Percentiles rank a stretch among this genome's conserved stretches.
These are phyloP conservation scores for Aurelia coerulea DNA, from an alignment of 30 jellyfish, hydroid and myxozoan genomes.

Conservation along the genomic window DNA sequence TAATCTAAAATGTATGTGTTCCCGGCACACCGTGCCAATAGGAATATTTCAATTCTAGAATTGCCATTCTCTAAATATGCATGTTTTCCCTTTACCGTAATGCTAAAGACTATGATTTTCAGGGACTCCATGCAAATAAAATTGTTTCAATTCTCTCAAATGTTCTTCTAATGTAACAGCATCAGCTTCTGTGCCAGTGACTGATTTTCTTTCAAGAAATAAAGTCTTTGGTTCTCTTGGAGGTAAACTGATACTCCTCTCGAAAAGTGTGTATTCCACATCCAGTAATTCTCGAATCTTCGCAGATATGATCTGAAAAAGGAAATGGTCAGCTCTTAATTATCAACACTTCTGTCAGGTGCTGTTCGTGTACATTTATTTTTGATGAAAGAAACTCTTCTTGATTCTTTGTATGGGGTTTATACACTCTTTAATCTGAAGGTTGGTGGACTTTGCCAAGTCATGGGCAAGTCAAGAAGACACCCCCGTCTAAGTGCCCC, in stretches of 20 bases:
- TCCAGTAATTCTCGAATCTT: slow-evolving; percentile 78
- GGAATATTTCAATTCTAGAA: no score
- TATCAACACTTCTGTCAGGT: not conserved
- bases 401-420: no score
- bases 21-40: no score
- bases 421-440: no score
- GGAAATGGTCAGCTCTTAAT: not conserved
- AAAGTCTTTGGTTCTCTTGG: slow-evolving; percentile 81
- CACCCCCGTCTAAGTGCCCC: no score
- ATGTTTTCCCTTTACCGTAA: not conserved
- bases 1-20: no score
- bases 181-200: slow-evolving; percentile 64
- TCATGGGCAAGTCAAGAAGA: no score
- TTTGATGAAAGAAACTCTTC: no score
- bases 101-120: slow-evolving; percentile 24
- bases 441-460: no score
- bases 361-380: no score
- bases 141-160: slow-evolving; percentile 61
- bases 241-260: slow-evolving; percentile 74
- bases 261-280: slow-evolving; percentile 75
- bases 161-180: slow-evolving; percentile 73
- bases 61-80: no score
- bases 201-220: slow-evolving; percentile 85
- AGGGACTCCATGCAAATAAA: slow-evolving; percentile 76
- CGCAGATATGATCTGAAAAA: slow-evolving; percentile 50